phyloP scores from a whole-genome alignment of 2,888 invertebrate genomes.

The Formica aserva region DNA sequence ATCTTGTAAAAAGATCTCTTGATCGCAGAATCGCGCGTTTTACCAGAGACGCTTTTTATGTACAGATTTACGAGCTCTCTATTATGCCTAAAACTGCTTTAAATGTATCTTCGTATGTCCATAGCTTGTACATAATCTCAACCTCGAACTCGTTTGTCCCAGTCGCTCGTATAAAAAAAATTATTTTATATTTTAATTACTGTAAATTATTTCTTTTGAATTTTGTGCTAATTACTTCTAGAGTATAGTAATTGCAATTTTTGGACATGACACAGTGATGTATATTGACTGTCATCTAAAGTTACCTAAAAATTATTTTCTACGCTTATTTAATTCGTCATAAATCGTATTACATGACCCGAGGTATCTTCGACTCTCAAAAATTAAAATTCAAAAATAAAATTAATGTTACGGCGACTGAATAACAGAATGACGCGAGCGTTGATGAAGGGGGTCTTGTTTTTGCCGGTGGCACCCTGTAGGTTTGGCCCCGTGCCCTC shows the following conservation, averaged over 20 bases:
- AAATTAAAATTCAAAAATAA: constrained; percentile 18
- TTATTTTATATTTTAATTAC: not conserved
- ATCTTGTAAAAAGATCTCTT: constrained; percentile 60
- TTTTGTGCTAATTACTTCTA: not conserved
- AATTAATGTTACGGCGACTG: constrained; percentile 51
- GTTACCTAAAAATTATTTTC: constrained; percentile 9
- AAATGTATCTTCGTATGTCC: constrained; percentile 76
- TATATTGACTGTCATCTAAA: not conserved
- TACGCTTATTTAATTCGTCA: constrained; percentile 9
- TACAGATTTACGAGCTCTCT: constrained; percentile 64
- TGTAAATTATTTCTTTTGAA: not conserved
- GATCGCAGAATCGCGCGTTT: constrained; percentile 60
- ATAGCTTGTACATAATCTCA: constrained; percentile 65
- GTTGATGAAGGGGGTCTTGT: constrained; percentile 76
- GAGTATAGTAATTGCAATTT: not conserved
- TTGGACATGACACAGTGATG: not conserved
- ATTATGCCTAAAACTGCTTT: constrained; percentile 79
- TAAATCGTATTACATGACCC: not conserved
- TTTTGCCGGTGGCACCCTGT: constrained; percentile 75
- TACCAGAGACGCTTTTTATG: constrained; percentile 76
- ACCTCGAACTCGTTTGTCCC: constrained; percentile 39
- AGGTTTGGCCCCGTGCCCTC: constrained; percentile 85
- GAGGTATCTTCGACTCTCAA: not conserved
- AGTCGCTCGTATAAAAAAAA: constrained; percentile 3
- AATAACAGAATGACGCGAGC: constrained; percentile 56